Evolutionary conservation across 2,888 invertebrate species (phyloP), one percentile per base, ranked within the genome.

Genomic region (Drosophila eohydei): DNA sequence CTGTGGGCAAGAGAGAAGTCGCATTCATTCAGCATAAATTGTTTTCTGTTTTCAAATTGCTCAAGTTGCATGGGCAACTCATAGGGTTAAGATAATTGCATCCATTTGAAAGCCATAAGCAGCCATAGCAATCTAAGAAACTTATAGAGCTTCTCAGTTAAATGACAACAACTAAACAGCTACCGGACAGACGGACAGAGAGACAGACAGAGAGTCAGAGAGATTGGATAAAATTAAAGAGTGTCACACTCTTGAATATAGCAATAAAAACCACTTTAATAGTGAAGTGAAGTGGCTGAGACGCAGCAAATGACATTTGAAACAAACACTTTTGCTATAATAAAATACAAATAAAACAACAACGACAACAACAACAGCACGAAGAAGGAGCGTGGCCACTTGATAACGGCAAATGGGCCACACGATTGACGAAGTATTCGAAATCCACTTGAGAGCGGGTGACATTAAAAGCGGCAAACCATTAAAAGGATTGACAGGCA

Each of bases 301-400:
- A 48, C 57, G 54, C 54, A 70, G 62, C 62, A 76, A 76, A 78
- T 75, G 83, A 66, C 76, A 85, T 77, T 88, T 79, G 74, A 75
- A 85, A 79, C 74, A 88, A 75, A 75, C 76, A 85, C 60, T 85
- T 78, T 81, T 71, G 72, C 71, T 64, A 64, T 71, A 81, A 85
- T 86, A 86, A 83, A 83, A 86, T 81, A 74, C 71, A 79, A 81
- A 78, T 81, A 75, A 79, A 85, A 72, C 58, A 74, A 61, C 54
- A 61, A 57, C 60, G 68, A 60, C 12, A 58, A 44, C 30, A 58
- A 46, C 51, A 67, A 44, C 57, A 54, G 28, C 30, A 30, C 30
- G 48, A 34, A 43, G 28, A 36, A 36, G 63, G 16, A n/a, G 40
- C 40, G 32, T 34, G 44, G 55, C 71, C 87, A 83, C 83, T 86